Conservation (phyloP, 2,113 vertebrate genomes). For the Pelmatolapia mariae region DNA sequence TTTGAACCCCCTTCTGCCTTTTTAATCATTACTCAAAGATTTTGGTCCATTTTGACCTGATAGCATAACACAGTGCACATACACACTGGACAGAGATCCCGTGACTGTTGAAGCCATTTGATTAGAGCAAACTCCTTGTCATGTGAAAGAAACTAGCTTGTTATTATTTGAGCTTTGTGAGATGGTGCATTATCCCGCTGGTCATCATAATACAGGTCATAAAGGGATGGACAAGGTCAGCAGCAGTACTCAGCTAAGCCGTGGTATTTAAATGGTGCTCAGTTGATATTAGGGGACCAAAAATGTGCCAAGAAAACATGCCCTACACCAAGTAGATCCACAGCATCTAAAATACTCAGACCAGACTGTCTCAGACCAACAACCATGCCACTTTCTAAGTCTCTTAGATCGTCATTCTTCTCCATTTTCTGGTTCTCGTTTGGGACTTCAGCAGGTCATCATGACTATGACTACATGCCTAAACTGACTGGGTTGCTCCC, state of each 20-base stretch:
- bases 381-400: not conserved
- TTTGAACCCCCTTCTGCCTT: not conserved
- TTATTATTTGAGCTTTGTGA: not conserved
- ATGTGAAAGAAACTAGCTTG: not conserved
- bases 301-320: not conserved
- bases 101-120: rapidly evolving
- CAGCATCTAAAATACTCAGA: not conserved
- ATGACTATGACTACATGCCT: not conserved
- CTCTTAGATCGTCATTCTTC: not conserved
- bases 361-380: not conserved
- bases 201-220: not conserved
- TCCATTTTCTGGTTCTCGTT: not conserved
- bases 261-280: not conserved
- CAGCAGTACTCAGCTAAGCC: not conserved
- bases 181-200: not conserved
- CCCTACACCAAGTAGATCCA: not conserved
- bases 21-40: not conserved
- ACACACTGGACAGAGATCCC: not conserved
- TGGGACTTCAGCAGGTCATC: not conserved
- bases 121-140: not conserved
- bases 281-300: rapidly evolving
- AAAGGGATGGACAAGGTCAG: not conserved
- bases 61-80: not conserved
- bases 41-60: not conserved
- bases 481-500: not conserved